Evolutionary conservation across 2,797 vertebrate species (phyloP).

Genomic region (Pitangus sulphuratus): DNA sequence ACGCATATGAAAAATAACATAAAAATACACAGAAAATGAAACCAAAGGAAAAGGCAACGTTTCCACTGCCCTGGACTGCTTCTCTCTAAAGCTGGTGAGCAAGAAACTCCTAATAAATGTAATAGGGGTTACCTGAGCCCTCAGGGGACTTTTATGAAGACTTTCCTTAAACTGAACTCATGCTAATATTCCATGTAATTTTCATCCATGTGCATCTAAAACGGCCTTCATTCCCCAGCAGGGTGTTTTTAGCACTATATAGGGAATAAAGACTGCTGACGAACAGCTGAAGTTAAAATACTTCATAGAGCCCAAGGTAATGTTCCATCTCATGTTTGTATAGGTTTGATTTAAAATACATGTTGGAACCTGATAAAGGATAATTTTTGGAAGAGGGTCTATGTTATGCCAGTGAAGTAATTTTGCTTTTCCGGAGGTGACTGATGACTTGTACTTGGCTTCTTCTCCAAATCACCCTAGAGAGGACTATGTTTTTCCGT

Average conservation of each 20-base stretch:
- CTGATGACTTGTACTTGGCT: not conserved
- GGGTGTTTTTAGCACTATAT: not conserved
- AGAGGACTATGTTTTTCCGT: not conserved
- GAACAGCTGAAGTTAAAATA: not conserved
- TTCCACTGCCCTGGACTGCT: not conserved
- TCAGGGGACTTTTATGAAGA: not conserved
- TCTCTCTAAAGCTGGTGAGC: not conserved
- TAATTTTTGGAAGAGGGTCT: not conserved
- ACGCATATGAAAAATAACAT: not conserved
- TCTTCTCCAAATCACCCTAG: not conserved
- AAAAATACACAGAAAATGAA: not conserved
- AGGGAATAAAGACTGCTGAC: not conserved
- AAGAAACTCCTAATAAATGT: not conserved
- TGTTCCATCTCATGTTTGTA: not conserved
- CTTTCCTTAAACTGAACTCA: not conserved
- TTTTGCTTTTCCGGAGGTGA: not conserved
- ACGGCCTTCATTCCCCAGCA: not conserved
- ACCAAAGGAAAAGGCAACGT: not conserved
- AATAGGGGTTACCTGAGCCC: not conserved
- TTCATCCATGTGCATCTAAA: not conserved
- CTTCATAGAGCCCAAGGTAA: not conserved
- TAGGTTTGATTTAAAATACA: not conserved
- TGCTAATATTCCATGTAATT: conserved; percentile 31
- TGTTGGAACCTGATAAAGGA: not conserved
- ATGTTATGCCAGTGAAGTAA: not conserved